phyloP scores from a whole-genome alignment of 2,113 vertebrate genomes.

The Meleagris gallopavo region DNA sequence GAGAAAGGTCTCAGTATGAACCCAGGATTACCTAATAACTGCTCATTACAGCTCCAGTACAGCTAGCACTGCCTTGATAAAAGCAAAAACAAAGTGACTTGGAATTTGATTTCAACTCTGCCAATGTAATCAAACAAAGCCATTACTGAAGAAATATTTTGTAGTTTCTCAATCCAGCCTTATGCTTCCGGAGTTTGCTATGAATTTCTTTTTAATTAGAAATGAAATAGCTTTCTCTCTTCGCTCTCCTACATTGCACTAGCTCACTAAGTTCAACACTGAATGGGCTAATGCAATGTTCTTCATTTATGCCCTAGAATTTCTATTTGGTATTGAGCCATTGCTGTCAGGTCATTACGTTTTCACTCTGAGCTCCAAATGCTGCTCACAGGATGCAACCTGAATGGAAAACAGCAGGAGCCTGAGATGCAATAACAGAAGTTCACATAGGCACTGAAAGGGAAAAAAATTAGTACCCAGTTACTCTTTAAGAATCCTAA shows the following conservation, averaged over 20 bases:
- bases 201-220: background rate
- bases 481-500: background rate
- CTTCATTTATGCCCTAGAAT: background rate
- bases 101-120: background rate
- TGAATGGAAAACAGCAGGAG: conserved; percentile 7
- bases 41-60: background rate
- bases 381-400: background rate
- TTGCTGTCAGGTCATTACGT: background rate
- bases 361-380: background rate
- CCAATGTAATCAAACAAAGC: background rate
- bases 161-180: background rate
- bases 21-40: background rate
- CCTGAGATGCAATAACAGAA: background rate
- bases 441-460: fast-evolving
- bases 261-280: background rate
- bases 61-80: conserved; percentile 15
- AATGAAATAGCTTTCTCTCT: background rate
- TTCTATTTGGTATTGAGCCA: background rate
- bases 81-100: background rate
- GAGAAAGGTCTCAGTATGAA: background rate
- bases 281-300: background rate
- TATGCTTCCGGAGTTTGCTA: background rate
- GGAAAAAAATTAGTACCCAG: background rate
- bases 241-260: background rate
- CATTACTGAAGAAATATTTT: background rate